These are phyloP conservation scores for Operophtera brumata DNA, from an alignment of 2,888 invertebrate species.

Conservation along the genomic window DNA sequence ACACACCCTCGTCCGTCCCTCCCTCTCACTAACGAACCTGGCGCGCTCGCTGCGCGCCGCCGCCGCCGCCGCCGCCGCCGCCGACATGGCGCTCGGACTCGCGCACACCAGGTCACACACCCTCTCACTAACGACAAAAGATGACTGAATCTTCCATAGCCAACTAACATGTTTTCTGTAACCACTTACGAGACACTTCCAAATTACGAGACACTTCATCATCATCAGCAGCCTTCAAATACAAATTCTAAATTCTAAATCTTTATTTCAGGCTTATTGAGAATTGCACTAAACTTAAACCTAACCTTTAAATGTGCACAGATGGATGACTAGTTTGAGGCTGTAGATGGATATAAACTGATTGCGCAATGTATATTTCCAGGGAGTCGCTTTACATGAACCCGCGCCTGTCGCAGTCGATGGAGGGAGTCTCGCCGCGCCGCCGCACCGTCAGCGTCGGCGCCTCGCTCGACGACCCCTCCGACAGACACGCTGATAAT, in stretches of 20 bases:
- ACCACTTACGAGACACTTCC: no score
- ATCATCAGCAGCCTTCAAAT: no score
- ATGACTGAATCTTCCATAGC: no score
- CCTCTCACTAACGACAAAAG: slow-evolving; percentile 57
- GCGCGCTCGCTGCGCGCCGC: slow-evolving; percentile 93
- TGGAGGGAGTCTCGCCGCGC: slow-evolving; percentile 68
- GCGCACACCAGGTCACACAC: slow-evolving; percentile 83
- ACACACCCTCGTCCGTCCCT: background rate
- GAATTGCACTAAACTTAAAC: no score
- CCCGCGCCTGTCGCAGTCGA: slow-evolving; percentile 74
- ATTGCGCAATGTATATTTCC: background rate
- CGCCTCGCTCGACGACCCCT: slow-evolving; percentile 71
- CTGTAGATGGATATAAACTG: background rate
- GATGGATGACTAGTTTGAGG: no score
- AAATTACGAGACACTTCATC: no score
- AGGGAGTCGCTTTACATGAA: slow-evolving; percentile 80
- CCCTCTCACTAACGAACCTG: slow-evolving; percentile 77
- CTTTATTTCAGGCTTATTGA: no score
- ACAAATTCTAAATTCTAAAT: no score
- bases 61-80: slow-evolving; percentile 96
- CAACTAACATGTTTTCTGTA: no score
- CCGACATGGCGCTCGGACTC: slow-evolving; percentile 95
- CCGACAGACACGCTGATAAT: slow-evolving; percentile 55
- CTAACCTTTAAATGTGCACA: no score
- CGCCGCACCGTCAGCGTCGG: slow-evolving; percentile 66